phyloP scores from a whole-genome alignment of 2,797 vertebrate genomes.

The Pantherophis alleghaniensis region DNA sequence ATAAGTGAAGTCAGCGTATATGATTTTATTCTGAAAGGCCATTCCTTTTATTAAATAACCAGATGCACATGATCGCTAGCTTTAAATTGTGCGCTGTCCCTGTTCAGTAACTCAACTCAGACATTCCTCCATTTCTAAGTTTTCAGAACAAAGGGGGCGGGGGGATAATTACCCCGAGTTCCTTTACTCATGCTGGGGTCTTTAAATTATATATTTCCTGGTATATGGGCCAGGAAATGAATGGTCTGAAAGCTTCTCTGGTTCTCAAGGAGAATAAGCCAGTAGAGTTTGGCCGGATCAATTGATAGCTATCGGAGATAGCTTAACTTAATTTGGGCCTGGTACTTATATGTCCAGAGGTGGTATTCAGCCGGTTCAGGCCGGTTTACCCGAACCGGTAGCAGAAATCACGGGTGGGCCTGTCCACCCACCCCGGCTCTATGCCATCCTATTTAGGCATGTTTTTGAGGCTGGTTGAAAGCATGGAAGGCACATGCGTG shows the following conservation, averaged over 20 bases:
- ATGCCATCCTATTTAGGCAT: too few relatives aligned
- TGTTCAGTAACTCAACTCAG: neutral
- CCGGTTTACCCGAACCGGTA: too few relatives aligned
- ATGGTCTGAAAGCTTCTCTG: neutral
- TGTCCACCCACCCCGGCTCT: too few relatives aligned
- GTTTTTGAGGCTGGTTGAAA: too few relatives aligned
- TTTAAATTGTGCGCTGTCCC: neutral
- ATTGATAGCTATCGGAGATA: too few relatives aligned
- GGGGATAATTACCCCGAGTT: neutral
- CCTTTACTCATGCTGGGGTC: neutral
- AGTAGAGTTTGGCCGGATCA: neutral
- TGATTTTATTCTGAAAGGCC: slow-evolving; percentile 20
- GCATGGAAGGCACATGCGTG: too few relatives aligned
- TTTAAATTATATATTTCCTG: neutral
- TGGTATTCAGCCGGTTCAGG: too few relatives aligned
- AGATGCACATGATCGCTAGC: neutral
- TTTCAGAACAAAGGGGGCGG: neutral
- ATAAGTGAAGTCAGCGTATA: neutral
- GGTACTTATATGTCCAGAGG: neutral
- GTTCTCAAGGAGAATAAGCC: neutral
- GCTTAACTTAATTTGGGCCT: neutral
- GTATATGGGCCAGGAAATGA: neutral
- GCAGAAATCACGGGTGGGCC: too few relatives aligned
- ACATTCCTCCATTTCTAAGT: neutral
- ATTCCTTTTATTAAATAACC: slow-evolving; percentile 17